Evolutionary conservation across 2,113 vertebrate genomes (phyloP).

Genomic region (Axis porcinus): DNA sequence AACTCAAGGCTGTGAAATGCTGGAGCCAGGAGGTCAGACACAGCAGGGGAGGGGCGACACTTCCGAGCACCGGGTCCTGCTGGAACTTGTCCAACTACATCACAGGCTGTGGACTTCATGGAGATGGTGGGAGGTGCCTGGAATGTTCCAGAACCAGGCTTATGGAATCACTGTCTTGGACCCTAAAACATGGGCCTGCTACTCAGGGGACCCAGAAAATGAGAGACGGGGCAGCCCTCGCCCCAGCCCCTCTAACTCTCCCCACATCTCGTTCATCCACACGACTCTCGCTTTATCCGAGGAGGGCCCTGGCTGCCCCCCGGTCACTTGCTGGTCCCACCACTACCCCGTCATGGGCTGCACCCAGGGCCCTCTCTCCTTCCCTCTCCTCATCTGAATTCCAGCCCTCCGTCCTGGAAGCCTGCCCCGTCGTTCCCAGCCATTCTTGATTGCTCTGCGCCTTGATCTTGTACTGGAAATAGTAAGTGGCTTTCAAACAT

Average conservation of each 20-base stretch:
- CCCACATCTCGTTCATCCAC: rapidly evolving
- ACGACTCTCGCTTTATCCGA: too few relatives aligned
- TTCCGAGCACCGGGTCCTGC: background rate
- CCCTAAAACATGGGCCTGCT: background rate
- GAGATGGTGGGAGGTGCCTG: background rate
- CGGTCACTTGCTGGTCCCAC: rapidly evolving
- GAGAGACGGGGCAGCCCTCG: background rate
- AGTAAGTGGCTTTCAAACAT: constrained; percentile 25
- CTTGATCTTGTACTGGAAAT: constrained; percentile 47
- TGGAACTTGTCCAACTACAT: background rate
- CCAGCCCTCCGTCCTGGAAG: background rate
- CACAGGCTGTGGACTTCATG: background rate
- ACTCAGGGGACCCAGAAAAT: background rate
- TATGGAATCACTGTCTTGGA: background rate
- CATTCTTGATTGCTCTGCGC: background rate
- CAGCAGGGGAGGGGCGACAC: background rate
- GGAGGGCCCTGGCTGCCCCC: background rate
- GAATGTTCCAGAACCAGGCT: background rate
- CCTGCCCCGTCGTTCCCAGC: background rate
- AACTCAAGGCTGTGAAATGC: background rate
- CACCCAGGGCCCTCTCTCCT: background rate
- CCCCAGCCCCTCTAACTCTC: background rate
- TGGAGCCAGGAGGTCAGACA: background rate
- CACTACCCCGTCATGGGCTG: rapidly evolving
- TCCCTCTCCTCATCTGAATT: background rate